Percentiles rank a stretch among this genome's conserved stretches.
phyloP scores from a whole-genome alignment of 2,888 invertebrate species.

The Chesias legatella region DNA sequence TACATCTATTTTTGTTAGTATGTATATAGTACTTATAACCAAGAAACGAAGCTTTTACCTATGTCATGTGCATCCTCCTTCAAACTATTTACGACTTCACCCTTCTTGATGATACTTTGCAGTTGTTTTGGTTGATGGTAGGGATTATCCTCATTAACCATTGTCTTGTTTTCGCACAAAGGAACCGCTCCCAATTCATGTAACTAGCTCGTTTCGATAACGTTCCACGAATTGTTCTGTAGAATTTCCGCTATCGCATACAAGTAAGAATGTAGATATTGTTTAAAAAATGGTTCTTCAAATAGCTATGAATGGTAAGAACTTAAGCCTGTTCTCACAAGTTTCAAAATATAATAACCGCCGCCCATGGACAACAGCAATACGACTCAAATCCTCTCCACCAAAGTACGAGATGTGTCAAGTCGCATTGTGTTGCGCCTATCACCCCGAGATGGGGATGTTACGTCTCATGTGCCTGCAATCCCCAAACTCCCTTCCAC shows the following conservation, averaged over 20 bases:
- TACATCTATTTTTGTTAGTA: too few relatives aligned
- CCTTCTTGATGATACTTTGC: slow-evolving; percentile 12
- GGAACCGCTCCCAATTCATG: slow-evolving; percentile 23
- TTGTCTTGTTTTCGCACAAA: slow-evolving; percentile 52
- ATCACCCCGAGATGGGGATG: too few relatives aligned
- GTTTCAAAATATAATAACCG: slow-evolving; percentile 1
- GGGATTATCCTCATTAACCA: slow-evolving; percentile 50
- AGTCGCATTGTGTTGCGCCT: too few relatives aligned
- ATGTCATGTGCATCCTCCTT: slow-evolving; percentile 8
- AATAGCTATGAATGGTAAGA: background rate
- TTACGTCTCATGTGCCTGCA: too few relatives aligned
- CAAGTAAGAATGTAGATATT: slow-evolving; percentile 1
- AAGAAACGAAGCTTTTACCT: too few relatives aligned
- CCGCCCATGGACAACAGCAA: too few relatives aligned
- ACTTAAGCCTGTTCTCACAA: slow-evolving; percentile 3
- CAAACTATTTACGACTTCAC: slow-evolving; percentile 1
- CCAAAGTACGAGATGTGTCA: too few relatives aligned
- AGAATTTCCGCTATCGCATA: background rate
- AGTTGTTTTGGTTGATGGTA: slow-evolving; percentile 40
- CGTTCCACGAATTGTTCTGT: slow-evolving; percentile 17
- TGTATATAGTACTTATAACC: too few relatives aligned
- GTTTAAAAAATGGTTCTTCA: slow-evolving; percentile 3
- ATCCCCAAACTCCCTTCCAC: too few relatives aligned
- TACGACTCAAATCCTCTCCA: too few relatives aligned
- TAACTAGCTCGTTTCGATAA: slow-evolving; percentile 24